These are phyloP conservation scores for Drosophila mulleri DNA, from an alignment of 2,888 invertebrate species.

Conservation along the genomic window DNA sequence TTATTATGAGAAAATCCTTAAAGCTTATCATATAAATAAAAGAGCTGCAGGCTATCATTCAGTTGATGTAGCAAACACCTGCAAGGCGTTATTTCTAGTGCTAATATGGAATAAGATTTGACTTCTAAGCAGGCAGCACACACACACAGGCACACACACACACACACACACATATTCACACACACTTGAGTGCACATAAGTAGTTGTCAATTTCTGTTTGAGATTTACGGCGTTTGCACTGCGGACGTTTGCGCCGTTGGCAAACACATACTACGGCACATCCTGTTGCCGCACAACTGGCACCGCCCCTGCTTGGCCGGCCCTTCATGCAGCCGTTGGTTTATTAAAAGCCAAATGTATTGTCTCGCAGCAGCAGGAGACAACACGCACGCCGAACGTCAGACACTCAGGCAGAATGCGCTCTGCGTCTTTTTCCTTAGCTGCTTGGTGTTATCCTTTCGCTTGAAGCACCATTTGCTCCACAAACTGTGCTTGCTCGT, in stretches of 20 bases:
- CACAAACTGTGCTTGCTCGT: conserved; percentile 39
- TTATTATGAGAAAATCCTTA: not conserved
- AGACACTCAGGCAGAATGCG: conserved; percentile 3
- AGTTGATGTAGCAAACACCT: conserved; percentile 57
- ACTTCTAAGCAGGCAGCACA: conserved; percentile 17
- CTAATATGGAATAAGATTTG: conserved; percentile 53
- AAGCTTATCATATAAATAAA: conserved; percentile 16
- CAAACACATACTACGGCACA: conserved; percentile 52
- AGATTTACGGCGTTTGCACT: conserved; percentile 58
- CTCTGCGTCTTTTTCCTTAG: conserved; percentile 19
- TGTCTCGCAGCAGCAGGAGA: conserved; percentile 50
- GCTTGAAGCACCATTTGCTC: conserved; percentile 45
- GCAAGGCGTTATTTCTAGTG: conserved; percentile 44
- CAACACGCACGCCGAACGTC: conserved; percentile 14
- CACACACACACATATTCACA: conserved; percentile 9
- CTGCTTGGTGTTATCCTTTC: conserved; percentile 61
- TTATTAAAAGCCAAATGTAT: conserved; percentile 66
- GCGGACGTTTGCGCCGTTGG: conserved; percentile 47
- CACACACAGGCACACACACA: conserved; percentile 22
- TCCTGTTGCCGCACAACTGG: conserved; percentile 16
- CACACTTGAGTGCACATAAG: conserved; percentile 56
- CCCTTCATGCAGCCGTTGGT: conserved; percentile 25
- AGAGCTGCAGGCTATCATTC: conserved; percentile 23
- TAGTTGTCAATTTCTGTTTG: conserved; percentile 66
- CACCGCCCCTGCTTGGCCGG: not conserved